A percentile compares a stretch with the other conserved stretches of the same genome.
Conservation (phyloP, 2,888 invertebrate genomes). For the Mechanitis messenoides region DNA sequence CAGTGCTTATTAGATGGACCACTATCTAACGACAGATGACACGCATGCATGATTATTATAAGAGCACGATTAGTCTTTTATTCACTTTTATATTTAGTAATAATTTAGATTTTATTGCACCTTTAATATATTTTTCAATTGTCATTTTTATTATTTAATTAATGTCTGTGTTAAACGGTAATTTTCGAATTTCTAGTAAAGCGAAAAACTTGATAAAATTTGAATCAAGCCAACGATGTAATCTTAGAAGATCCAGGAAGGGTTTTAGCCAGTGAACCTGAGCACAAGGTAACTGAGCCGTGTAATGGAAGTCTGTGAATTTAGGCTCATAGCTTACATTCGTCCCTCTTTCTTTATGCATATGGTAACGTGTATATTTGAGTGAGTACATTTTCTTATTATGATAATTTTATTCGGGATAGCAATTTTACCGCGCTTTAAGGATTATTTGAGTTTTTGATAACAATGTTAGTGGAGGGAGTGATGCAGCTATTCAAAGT, state of each 20-base stretch:
- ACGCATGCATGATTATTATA: conserved; percentile 74
- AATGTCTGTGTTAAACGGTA: conserved; percentile 8
- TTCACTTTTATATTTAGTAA: conserved; percentile 48
- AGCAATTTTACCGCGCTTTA: conserved; percentile 2
- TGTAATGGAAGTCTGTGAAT: conserved; percentile 65
- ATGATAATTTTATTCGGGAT: conserved; percentile 26
- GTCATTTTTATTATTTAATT: conserved; percentile 34
- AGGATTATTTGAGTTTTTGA: not conserved
- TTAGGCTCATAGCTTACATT: conserved; percentile 39
- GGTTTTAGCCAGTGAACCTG: conserved; percentile 57
- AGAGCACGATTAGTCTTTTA: conserved; percentile 64
- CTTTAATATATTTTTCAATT: conserved; percentile 37
- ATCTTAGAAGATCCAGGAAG: conserved; percentile 52
- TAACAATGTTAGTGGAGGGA: conserved; percentile 5
- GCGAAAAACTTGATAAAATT: conserved; percentile 41
- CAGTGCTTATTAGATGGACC: conserved; percentile 57
- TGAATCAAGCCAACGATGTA: conserved; percentile 48
- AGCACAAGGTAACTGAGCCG: conserved; percentile 60
- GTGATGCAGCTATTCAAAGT: conserved; percentile 9
- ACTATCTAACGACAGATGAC: conserved; percentile 65
- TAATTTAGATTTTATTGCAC: conserved; percentile 64
- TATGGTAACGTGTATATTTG: conserved; percentile 35
- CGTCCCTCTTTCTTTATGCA: conserved; percentile 42
- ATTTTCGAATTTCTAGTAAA: conserved; percentile 29
- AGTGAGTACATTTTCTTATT: conserved; percentile 30